Percentiles rank a stretch among this genome's conserved stretches.
Conservation (phyloP, 1,140 invertebrate species). For the Nomia melanderi region DNA sequence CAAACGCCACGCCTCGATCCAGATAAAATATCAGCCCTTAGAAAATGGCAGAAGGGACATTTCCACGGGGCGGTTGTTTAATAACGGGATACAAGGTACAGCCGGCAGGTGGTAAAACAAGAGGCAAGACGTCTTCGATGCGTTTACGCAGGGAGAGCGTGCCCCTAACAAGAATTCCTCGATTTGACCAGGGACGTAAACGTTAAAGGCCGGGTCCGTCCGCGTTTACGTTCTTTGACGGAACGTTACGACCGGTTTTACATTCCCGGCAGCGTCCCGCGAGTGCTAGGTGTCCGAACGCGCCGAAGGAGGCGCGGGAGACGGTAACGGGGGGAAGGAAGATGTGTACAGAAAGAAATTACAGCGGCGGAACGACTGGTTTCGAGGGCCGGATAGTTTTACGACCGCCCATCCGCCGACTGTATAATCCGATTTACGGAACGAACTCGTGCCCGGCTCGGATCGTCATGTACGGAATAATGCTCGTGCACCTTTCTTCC, state of each 20-base stretch:
- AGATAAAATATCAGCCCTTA: too few species aligned
- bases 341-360: slow-evolving; percentile 36
- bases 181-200: slow-evolving; percentile 50
- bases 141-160: slow-evolving; percentile 36
- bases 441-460: slow-evolving; percentile 24
- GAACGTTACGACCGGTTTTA: slow-evolving; percentile 50
- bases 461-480: not conserved
- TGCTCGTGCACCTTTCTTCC: slow-evolving; percentile 18
- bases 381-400: slow-evolving; percentile 30
- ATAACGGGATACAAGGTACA: slow-evolving; percentile 59
- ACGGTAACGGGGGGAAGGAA: not conserved
- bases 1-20: too few species aligned
- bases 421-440: slow-evolving; percentile 55
- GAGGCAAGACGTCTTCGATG: not conserved
- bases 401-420: slow-evolving; percentile 16
- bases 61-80: slow-evolving; percentile 53
- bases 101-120: slow-evolving; percentile 60
- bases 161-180: slow-evolving; percentile 26
- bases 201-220: slow-evolving; percentile 34
- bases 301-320: not conserved
- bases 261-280: slow-evolving; percentile 4
- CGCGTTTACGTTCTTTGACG: slow-evolving; percentile 25
- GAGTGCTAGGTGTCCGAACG: not conserved
- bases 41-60: too few species aligned
- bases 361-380: slow-evolving; percentile 26